Evolutionary conservation across 92 coral and sea anemone genomes (phyloP).

Genomic region (Phenganax subtilis): DNA sequence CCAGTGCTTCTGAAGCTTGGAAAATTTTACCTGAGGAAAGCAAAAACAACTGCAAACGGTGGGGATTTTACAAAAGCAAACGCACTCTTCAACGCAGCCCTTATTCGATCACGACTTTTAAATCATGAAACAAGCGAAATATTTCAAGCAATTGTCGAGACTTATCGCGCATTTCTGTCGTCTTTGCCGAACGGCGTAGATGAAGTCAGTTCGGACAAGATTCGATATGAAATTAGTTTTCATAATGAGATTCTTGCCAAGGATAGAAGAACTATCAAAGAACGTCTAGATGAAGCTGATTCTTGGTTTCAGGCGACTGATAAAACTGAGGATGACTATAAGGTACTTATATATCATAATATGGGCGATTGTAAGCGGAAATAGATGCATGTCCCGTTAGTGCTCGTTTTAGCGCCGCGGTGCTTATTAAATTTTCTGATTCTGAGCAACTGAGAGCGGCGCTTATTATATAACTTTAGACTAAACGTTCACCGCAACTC

Average conservation of each 20-base stretch:
- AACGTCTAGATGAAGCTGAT: neutral
- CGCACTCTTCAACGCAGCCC: conserved; percentile 29
- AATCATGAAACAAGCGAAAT: conserved; percentile 5
- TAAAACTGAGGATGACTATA: conserved; percentile 2
- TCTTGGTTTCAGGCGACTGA: neutral
- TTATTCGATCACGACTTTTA: conserved; percentile 10
- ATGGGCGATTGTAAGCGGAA: too few species aligned
- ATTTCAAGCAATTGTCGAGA: conserved; percentile 15
- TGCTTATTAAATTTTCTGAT: too few species aligned
- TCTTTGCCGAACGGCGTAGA: neutral
- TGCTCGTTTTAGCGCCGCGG: too few species aligned
- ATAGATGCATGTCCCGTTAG: too few species aligned
- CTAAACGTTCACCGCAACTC: too few species aligned
- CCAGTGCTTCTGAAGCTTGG: conserved; percentile 17
- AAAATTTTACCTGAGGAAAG: conserved; percentile 9
- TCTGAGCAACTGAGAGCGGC: too few species aligned
- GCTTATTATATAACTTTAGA: too few species aligned
- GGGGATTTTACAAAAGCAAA: conserved; percentile 20
- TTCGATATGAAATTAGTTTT: conserved; percentile 22
- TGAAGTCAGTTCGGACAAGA: neutral
- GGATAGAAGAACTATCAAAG: neutral
- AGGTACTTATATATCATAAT: neutral
- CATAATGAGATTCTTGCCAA: conserved; percentile 16
- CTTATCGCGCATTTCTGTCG: conserved; percentile 16
- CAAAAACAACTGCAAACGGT: conserved; percentile 17